These are phyloP conservation scores for Pocillopora damicornis DNA, from an alignment of 64 coral and sea anemone species.

Conservation along the genomic window DNA sequence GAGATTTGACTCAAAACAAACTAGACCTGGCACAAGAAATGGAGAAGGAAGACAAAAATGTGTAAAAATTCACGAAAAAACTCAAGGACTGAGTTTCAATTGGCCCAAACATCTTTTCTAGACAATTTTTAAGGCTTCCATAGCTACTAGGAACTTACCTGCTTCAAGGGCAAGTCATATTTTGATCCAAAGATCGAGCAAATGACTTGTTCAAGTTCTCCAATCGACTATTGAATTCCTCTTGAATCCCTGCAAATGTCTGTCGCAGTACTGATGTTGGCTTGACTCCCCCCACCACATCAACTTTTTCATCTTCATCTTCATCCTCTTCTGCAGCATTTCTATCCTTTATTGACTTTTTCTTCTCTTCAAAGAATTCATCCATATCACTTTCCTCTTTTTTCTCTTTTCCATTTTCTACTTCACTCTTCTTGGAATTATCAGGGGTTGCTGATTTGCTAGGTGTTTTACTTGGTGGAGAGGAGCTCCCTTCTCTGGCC, in stretches of 20 bases:
- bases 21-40: too few species aligned
- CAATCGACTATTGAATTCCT: conserved; percentile 78
- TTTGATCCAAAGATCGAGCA: conserved; percentile 59
- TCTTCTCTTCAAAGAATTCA: neutral
- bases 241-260: conserved; percentile 77
- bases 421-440: neutral
- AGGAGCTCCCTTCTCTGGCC: too few species aligned
- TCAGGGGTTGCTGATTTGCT: neutral
- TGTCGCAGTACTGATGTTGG: conserved; percentile 49
- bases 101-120: neutral
- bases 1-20: too few species aligned
- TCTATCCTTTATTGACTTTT: conserved; percentile 13
- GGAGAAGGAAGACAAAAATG: too few species aligned
- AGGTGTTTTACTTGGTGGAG: neutral
- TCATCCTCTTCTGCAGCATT: neutral
- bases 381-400: conserved; percentile 37
- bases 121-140: neutral
- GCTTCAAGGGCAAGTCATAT: conserved; percentile 20
- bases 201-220: conserved; percentile 79
- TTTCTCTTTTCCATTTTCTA: conserved; percentile 43
- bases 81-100: neutral
- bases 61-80: neutral
- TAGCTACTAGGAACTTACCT: neutral
- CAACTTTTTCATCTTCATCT: conserved; percentile 39
- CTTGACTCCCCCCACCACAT: conserved; percentile 45